Conservation (phyloP, 2,797 vertebrate species). For the Hydrolagus colliei region DNA sequence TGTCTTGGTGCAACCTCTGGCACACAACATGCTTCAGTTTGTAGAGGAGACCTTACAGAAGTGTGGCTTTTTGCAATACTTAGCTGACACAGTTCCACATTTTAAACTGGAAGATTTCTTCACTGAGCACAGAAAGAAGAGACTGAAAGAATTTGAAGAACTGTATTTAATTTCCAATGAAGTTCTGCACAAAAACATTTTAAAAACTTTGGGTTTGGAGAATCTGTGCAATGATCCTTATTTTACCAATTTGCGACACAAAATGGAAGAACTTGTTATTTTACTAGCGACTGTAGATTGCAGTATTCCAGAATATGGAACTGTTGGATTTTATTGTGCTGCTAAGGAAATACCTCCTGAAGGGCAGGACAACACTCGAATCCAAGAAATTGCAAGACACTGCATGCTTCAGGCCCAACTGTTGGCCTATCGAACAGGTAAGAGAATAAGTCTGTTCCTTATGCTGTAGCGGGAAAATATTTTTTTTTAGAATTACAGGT, state of each 20-base stretch:
- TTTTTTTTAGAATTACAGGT: no score
- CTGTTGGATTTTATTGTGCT: conserved; percentile 72
- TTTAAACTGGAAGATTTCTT: conserved; percentile 59
- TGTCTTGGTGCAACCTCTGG: conserved; percentile 73
- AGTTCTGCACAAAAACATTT: conserved; percentile 64
- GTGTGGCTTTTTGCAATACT: conserved; percentile 76
- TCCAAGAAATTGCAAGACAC: conserved; percentile 75
- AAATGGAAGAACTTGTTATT: conserved; percentile 79
- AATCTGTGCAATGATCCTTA: conserved; percentile 81
- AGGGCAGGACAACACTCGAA: conserved; percentile 49
- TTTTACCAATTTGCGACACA: conserved; percentile 77
- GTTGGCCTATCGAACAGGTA: conserved; percentile 81
- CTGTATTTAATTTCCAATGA: conserved; percentile 67
- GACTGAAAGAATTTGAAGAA: conserved; percentile 62
- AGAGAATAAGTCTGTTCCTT: conserved; percentile 37
- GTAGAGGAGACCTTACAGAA: conserved; percentile 72
- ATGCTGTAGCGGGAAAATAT: neutral
- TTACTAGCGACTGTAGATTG: conserved; percentile 73
- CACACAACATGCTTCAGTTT: conserved; percentile 70
- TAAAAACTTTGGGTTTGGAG: conserved; percentile 74
- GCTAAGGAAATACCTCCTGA: conserved; percentile 41
- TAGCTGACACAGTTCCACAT: conserved; percentile 53
- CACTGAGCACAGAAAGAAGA: conserved; percentile 56
- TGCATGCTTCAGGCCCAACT: conserved; percentile 83
- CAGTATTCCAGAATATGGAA: conserved; percentile 63